Evolutionary conservation across 2,888 invertebrate species (phyloP).

Genomic region (Latheticus oryzae): DNA sequence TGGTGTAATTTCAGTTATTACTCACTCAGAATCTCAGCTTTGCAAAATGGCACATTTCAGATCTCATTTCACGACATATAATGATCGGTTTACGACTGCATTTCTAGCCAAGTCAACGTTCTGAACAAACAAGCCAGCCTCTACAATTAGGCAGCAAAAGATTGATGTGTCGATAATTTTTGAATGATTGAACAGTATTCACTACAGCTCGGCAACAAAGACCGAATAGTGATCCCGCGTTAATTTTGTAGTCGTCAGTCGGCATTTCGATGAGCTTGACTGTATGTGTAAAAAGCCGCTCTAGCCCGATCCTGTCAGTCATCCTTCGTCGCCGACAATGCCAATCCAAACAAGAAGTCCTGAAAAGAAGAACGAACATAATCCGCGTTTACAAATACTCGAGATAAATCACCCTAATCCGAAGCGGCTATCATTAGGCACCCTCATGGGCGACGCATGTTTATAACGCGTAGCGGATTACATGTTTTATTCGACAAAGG

Average conservation of each 20-base stretch:
- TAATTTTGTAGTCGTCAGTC: conserved; percentile 50
- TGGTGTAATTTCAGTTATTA: too few relatives aligned
- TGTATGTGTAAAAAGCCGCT: conserved; percentile 21
- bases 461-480: conserved; percentile 63
- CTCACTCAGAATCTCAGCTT: too few relatives aligned
- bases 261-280: conserved; percentile 31
- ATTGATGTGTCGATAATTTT: conserved; percentile 60
- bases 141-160: conserved; percentile 61
- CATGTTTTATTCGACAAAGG: conserved; percentile 61
- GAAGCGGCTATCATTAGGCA: conserved; percentile 57
- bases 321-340: conserved; percentile 46
- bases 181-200: conserved; percentile 50
- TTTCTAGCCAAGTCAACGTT: conserved; percentile 49
- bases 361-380: conserved; percentile 56
- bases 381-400: conserved; percentile 64
- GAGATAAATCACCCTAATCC: conserved; percentile 64
- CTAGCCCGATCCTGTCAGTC: conserved; percentile 35
- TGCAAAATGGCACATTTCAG: too few relatives aligned
- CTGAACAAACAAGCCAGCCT: conserved; percentile 54
- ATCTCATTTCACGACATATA: too few relatives aligned
- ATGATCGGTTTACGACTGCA: too few relatives aligned
- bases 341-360: conserved; percentile 53
- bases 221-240: conserved; percentile 42
- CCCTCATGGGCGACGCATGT: conserved; percentile 55
- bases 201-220: conserved; percentile 51